Evolutionary conservation across 2,888 invertebrate genomes (phyloP), one percentile per base, ranked within the genome.

Genomic region (Drosophila diplacantha): DNA sequence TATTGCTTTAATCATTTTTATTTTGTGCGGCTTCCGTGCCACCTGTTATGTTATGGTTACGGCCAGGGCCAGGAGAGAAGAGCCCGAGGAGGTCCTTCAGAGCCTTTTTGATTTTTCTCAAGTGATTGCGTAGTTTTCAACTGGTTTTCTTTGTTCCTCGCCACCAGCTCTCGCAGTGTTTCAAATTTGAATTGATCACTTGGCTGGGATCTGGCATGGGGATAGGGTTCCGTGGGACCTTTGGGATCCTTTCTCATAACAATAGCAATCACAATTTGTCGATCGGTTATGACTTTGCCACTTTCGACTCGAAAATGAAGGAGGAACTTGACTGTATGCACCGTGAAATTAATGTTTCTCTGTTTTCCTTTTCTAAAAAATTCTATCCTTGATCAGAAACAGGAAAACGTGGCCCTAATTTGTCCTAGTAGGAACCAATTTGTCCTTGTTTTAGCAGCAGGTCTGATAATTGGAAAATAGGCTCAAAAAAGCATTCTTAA

Each of bases 11-110:
- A 78, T 84, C 75, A 84, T 79, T 75, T 83, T 76, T 79, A 83
- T 83, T 75, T 85, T 85, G 78, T 86, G 83, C 79, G 85, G 85
- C 85, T 85, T 86, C 85, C 85, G 86, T 82, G 83, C 86, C 85
- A 85, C 85, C 85, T 85, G 85, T 85, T 85, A 80, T 77, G 69
- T 24, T 70, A 66, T 29, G 52, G 58, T 20, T 49, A 31, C 18
- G 43, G 22, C 35, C 56, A 39, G 22, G 46, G 43, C 41, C 39
- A 61, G 46, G 52, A 44, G 29, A 32, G 44, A 38, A 58, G 38
- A 56, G 62, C 3, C 46, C 43, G 67, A 52, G 52, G 9, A 52
- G 74, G 70, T 79, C 84, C 82, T 83, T 68, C 63, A 50, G 46
- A 59, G 68, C 73, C 74, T 71, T 75, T 73, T 77, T 83, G 83